Evolutionary conservation across 1,140 invertebrate genomes (phyloP).

Genomic region (Drosophila hydei): DNA sequence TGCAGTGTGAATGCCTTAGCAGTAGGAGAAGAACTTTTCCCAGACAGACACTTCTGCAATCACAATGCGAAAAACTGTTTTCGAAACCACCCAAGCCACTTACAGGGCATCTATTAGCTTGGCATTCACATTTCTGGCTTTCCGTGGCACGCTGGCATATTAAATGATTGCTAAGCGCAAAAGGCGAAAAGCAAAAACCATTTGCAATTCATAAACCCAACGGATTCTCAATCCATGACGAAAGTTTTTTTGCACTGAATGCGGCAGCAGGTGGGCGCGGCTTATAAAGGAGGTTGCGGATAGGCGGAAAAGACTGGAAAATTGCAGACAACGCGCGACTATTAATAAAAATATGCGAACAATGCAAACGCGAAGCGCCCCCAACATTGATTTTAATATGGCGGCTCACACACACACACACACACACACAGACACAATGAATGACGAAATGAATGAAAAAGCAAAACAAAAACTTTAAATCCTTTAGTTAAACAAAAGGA

Average conservation of each 20-base stretch:
- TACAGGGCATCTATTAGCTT: background rate
- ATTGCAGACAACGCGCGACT: constrained; percentile 73
- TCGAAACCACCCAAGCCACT: no score
- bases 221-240: constrained; percentile 24
- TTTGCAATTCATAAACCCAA: constrained; percentile 67
- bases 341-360: constrained; percentile 77
- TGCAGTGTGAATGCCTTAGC: no score
- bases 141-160: constrained; percentile 68
- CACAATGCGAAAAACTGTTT: no score
- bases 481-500: constrained; percentile 74
- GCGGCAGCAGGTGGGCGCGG: constrained; percentile 19
- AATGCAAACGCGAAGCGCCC: constrained; percentile 54
- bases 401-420: constrained; percentile 34
- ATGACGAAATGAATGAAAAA: constrained; percentile 70
- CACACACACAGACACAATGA: constrained; percentile 44
- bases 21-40: no score
- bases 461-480: constrained; percentile 75
- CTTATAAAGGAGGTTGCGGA: constrained; percentile 7
- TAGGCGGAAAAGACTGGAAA: constrained; percentile 43
- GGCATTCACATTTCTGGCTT: constrained; percentile 19
- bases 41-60: no score
- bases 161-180: constrained; percentile 73
- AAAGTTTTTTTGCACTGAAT: constrained; percentile 20
- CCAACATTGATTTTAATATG: constrained; percentile 72
- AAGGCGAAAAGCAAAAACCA: constrained; percentile 65